These are phyloP conservation scores for Petrosia ficiformis DNA, from an alignment of 37 sponge, comb jelly and placozoan genomes.

Conservation along the genomic window DNA sequence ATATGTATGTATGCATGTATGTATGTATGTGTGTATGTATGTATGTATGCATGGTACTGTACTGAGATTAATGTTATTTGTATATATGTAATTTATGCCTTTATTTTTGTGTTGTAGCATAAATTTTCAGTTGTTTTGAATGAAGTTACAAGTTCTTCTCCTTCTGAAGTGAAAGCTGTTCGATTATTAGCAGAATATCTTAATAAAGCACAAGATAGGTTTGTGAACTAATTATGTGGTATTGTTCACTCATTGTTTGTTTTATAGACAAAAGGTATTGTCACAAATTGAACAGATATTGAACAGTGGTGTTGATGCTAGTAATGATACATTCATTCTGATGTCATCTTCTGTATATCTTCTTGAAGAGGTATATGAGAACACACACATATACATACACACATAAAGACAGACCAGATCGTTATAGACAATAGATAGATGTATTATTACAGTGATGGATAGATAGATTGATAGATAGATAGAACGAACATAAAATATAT, in stretches of 20 bases:
- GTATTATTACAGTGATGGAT: too few relatives aligned
- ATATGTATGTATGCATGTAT: too few relatives aligned
- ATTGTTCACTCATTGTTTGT: not conserved
- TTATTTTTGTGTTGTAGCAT: constrained; percentile 22
- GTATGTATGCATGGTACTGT: not conserved
- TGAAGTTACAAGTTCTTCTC: constrained; percentile 70
- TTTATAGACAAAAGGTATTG: constrained; percentile 52
- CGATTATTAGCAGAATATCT: constrained; percentile 80
- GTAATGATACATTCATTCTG: constrained; percentile 71
- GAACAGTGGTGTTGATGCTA: constrained; percentile 70
- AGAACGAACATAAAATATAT: too few relatives aligned
- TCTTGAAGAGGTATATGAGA: constrained; percentile 62
- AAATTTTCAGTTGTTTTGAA: constrained; percentile 89
- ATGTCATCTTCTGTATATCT: constrained; percentile 80
- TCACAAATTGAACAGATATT: constrained; percentile 62
- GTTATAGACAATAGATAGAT: too few relatives aligned
- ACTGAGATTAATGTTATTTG: not conserved
- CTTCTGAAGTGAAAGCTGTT: constrained; percentile 83
- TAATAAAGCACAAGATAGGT: constrained; percentile 56
- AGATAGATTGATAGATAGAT: too few relatives aligned
- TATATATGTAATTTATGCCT: not conserved
- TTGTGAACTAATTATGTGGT: not conserved
- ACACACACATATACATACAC: too few relatives aligned
- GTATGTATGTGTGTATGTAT: too few relatives aligned
- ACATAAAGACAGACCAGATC: too few relatives aligned